These are phyloP conservation scores for Pangasius larnaudii DNA, from an alignment of 2,797 vertebrate genomes.

Conservation along the genomic window DNA sequence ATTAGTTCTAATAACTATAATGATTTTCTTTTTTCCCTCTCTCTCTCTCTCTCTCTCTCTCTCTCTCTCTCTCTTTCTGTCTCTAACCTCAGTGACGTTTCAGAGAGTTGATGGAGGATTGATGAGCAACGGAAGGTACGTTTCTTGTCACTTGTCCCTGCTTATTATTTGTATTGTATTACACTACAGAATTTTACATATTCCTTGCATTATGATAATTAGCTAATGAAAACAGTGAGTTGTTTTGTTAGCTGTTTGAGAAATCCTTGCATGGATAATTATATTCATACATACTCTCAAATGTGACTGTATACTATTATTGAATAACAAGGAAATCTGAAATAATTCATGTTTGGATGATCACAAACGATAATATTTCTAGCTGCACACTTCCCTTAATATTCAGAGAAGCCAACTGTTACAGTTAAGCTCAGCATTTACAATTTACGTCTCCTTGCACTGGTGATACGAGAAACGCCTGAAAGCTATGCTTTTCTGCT, in stretches of 20 bases:
- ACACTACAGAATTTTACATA: neutral
- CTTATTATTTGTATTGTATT: neutral
- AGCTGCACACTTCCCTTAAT: neutral
- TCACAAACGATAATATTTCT: neutral
- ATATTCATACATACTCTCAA: neutral
- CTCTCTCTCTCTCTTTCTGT: constrained; percentile 45
- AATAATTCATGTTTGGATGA: too few species aligned
- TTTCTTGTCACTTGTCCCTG: constrained; percentile 26
- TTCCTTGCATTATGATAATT: neutral
- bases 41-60: constrained; percentile 43
- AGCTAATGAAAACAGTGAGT: too few species aligned
- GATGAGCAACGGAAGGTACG: constrained; percentile 99
- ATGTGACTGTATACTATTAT: too few species aligned
- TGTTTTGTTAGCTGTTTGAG: neutral
- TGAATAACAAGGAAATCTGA: too few species aligned
- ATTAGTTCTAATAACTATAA: neutral
- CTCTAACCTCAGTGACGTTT: constrained; percentile 86
- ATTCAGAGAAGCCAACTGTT: neutral
- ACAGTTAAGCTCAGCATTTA: neutral
- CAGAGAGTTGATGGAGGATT: constrained; percentile 97
- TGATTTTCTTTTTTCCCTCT: constrained; percentile 20
- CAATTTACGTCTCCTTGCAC: neutral
- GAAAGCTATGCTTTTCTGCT: neutral
- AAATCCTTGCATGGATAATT: neutral
- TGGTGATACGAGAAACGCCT: neutral